Conservation (phyloP, 2,797 vertebrate genomes). For the Monodelphis domestica region DNA sequence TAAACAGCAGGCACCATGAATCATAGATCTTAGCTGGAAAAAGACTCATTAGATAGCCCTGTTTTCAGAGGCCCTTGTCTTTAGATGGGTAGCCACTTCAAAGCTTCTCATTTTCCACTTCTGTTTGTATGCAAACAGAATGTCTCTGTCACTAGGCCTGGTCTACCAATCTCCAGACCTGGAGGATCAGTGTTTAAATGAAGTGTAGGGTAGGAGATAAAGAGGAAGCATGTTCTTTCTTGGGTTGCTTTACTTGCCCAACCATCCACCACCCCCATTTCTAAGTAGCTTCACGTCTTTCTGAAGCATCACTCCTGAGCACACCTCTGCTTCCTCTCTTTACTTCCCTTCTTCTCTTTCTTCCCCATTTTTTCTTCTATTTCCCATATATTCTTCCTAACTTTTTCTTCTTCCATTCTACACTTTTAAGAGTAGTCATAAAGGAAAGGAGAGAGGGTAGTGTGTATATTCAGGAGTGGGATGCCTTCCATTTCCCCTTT, state of each 20-base stretch:
- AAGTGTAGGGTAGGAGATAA: background rate
- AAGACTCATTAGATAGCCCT: slow-evolving; percentile 51
- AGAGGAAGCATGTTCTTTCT: slow-evolving; percentile 6
- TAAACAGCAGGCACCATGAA: slow-evolving; percentile 66
- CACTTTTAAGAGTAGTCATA: background rate
- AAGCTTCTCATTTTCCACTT: slow-evolving; percentile 59
- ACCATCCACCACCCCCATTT: background rate
- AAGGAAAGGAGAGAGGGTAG: background rate
- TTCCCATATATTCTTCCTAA: slow-evolving; percentile 6
- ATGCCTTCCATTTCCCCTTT: slow-evolving; percentile 2
- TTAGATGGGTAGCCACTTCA: slow-evolving; percentile 50
- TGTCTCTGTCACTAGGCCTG: background rate
- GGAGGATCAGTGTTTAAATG: background rate
- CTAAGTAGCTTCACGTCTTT: background rate
- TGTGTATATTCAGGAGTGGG: background rate
- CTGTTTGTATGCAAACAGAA: background rate
- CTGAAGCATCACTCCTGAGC: background rate
- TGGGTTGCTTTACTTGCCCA: background rate
- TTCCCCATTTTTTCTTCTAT: background rate
- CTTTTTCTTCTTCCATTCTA: background rate
- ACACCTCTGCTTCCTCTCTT: background rate
- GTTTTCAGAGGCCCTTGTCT: slow-evolving; percentile 46
- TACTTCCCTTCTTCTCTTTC: background rate
- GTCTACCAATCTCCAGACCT: background rate
- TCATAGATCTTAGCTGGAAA: slow-evolving; percentile 66